Evolutionary conservation across 2,797 vertebrate species (phyloP).

Genomic region (Siniperca undulata): DNA sequence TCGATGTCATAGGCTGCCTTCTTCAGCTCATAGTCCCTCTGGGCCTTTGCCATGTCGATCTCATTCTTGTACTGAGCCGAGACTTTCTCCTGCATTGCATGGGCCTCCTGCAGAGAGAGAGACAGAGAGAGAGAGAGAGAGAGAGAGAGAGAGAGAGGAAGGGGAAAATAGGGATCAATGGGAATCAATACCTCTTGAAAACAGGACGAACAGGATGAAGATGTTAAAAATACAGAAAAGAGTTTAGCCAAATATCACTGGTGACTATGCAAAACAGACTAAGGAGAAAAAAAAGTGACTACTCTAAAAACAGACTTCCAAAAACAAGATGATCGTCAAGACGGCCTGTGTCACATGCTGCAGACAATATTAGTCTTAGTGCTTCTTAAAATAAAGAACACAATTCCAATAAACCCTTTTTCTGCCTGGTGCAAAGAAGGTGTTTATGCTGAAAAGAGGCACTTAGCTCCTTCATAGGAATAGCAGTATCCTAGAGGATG

Average conservation of each 20-base stretch:
- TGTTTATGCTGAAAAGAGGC: not conserved
- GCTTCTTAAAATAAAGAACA: not conserved
- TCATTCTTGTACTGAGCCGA: slow-evolving; percentile 93
- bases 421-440: not conserved
- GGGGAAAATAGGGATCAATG: not conserved
- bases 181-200: not conserved
- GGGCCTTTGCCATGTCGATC: slow-evolving; percentile 94
- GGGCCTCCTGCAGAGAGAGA: slow-evolving; percentile 86
- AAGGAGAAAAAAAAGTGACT: not conserved
- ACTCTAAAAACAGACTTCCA: not conserved
- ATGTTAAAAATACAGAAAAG: slow-evolving; percentile 1
- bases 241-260: not conserved
- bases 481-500: not conserved
- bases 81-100: slow-evolving; percentile 91
- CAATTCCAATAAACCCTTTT: fast-evolving
- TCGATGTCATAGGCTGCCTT: slow-evolving; percentile 92
- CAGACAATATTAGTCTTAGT: not conserved
- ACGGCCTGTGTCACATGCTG: not conserved
- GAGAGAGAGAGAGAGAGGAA: not conserved
- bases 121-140: not conserved
- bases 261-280: not conserved
- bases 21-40: slow-evolving; percentile 93
- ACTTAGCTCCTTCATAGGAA: not conserved
- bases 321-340: not conserved
- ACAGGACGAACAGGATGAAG: not conserved